Conservation (phyloP, 37 sponge, comb jelly and placozoan genomes). For the Beroe ovata region DNA sequence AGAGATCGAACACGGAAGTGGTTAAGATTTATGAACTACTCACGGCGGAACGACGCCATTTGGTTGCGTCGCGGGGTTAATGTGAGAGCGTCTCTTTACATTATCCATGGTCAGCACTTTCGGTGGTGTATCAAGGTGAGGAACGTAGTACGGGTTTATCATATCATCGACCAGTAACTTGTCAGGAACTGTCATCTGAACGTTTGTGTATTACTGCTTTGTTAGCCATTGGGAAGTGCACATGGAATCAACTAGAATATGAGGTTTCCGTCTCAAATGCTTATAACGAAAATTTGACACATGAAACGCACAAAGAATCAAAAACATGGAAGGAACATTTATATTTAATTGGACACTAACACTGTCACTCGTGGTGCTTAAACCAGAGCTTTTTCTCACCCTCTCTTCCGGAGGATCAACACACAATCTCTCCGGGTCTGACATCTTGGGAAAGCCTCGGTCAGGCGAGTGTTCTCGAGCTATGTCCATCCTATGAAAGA, state of each 20-base stretch:
- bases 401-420: slow-evolving; percentile 33
- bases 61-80: not conserved
- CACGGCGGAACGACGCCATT: slow-evolving; percentile 7
- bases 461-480: not conserved
- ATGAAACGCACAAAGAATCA: no score
- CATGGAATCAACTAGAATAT: no score
- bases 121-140: slow-evolving; percentile 54
- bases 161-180: slow-evolving; percentile 40
- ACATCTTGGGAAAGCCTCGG: slow-evolving; percentile 14
- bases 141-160: slow-evolving; percentile 26
- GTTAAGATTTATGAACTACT: no score
- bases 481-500: not conserved
- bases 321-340: no score
- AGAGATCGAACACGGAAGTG: no score
- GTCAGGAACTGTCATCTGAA: slow-evolving; percentile 63
- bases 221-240: no score
- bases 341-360: slow-evolving; percentile 6
- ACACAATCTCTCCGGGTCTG: slow-evolving; percentile 44
- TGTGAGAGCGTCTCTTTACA: not conserved
- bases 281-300: no score
- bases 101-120: not conserved
- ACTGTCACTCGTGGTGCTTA: slow-evolving; percentile 41
- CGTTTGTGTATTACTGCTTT: no score
- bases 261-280: no score
- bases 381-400: slow-evolving; percentile 28